Base-by-base conservation (phyloP, 92 coral and sea anemone genomes). In the Porites lobata region DNA sequence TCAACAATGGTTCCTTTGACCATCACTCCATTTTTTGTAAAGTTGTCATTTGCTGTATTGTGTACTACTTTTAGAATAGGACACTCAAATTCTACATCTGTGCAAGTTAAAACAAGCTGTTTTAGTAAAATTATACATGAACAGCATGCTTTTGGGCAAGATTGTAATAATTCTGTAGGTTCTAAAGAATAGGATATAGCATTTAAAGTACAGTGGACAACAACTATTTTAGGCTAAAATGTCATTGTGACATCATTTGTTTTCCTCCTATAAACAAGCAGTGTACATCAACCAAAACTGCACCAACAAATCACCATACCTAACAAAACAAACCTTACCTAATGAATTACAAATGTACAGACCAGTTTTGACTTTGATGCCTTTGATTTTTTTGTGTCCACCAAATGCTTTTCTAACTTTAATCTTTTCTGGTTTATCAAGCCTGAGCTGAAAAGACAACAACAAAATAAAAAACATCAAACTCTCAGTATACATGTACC, bases 1-100 rank as follows among this genome's bases (percentile, higher is more conserved):
- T 95, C 95, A 22, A 97, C 95, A 76, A 97, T 85, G n/a, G 95
- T 88, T n/a, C 99, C 99, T 78, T 92, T 96, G 9, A 97, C 99
- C 87, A 97, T 92, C 53, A 97, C 90, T 15, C 94, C 93, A 66
- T 81, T 85, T n/a, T 81, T 90, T n/a, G 89, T 90, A 85, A 96
- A 96, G 64, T 94, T 81, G 76, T 83, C 93, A 22, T 92, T 94
- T 24, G 99, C 99, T 70, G 89, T 77, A 79, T 94, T 94, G 76
- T 95, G 89, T 14, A 97, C 90, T 1, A 97, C 98, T 58, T 90
- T 92, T 4, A 95, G 75, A 65, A 97, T 94, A 13, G 98, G 95
- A 10, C 98, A 83, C 82, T 90, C 83, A 12, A 94, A 85, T 72
- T 95, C 94, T 13, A 96, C 81, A 88, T 91, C 99, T 96, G 85